Evolutionary conservation across 1,140 invertebrate species (phyloP).

Genomic region (Apis dorsata): DNA sequence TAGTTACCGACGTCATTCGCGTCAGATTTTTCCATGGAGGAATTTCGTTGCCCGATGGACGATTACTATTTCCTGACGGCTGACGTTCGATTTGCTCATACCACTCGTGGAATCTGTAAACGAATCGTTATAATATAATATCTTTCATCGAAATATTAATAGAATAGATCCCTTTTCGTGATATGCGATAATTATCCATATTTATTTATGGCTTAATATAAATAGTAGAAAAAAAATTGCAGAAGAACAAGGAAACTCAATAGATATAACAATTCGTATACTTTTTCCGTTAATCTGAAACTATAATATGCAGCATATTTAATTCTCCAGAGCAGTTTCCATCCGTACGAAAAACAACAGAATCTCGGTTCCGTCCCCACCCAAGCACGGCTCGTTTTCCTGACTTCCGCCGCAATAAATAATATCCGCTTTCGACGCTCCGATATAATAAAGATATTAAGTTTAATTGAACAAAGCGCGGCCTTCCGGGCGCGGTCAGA

Average conservation of each 20-base stretch:
- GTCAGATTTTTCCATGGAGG: conserved; percentile 58
- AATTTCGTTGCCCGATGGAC: conserved; percentile 23
- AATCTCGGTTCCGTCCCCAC: not conserved
- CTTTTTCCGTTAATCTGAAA: not conserved
- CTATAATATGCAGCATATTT: no score
- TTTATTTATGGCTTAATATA: no score
- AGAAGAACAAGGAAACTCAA: no score
- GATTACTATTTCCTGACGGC: conserved; percentile 2
- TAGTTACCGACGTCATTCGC: conserved; percentile 61
- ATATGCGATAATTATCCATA: no score
- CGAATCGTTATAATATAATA: no score
- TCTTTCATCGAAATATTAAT: no score
- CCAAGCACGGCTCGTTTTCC: not conserved
- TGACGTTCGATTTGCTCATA: not conserved
- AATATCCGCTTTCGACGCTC: conserved; percentile 44
- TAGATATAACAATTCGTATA: not conserved
- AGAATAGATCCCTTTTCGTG: no score
- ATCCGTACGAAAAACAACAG: not conserved
- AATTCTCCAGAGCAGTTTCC: not conserved
- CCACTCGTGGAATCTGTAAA: not conserved
- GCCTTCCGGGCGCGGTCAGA: conserved; percentile 16
- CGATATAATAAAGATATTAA: conserved; percentile 67
- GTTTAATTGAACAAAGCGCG: conserved; percentile 69
- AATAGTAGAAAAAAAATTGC: no score
- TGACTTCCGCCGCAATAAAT: conserved; percentile 50